phyloP scores from a whole-genome alignment of 2,888 invertebrate genomes.

The Thecocarcelia acutangulata region DNA sequence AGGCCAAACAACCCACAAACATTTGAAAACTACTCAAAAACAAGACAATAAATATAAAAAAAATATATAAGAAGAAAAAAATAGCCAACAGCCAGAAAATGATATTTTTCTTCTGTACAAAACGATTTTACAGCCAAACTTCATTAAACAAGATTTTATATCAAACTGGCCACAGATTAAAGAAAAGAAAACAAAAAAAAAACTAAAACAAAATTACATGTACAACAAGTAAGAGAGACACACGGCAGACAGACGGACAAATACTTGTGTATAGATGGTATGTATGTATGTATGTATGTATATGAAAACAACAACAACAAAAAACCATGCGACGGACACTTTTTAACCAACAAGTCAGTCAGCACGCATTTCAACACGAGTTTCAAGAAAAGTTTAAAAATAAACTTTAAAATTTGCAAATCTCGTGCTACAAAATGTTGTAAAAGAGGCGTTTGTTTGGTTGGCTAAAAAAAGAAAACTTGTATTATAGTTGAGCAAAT shows the following conservation, averaged over 20 bases:
- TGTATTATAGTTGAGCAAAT: slow-evolving; percentile 45
- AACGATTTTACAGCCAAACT: slow-evolving; percentile 45
- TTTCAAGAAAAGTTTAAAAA: slow-evolving; percentile 59
- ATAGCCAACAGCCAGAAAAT: slow-evolving; percentile 26
- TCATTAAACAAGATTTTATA: slow-evolving; percentile 59
- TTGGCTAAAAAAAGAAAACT: slow-evolving; percentile 52
- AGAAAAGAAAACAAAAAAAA: slow-evolving; percentile 2
- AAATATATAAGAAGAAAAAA: background rate
- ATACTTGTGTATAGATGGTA: too few relatives aligned
- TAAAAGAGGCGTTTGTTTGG: slow-evolving; percentile 53
- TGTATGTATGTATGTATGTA: too few relatives aligned
- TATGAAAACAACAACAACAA: slow-evolving; percentile 13
- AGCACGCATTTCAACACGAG: slow-evolving; percentile 65
- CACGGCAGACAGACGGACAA: slow-evolving; percentile 27
- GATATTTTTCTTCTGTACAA: slow-evolving; percentile 43
- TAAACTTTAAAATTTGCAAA: slow-evolving; percentile 58
- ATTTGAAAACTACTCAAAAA: slow-evolving; percentile 44
- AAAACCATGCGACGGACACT: slow-evolving; percentile 15
- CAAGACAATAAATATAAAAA: slow-evolving; percentile 44
- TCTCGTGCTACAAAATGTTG: slow-evolving; percentile 64
- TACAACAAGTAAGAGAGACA: slow-evolving; percentile 38
- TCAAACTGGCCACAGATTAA: slow-evolving; percentile 57
- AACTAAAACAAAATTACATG: background rate
- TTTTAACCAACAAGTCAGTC: slow-evolving; percentile 20
- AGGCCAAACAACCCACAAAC: slow-evolving; percentile 45